Evolutionary conservation across 2,113 vertebrate genomes (phyloP).

Genomic region (Andinoacara biseriatus): DNA sequence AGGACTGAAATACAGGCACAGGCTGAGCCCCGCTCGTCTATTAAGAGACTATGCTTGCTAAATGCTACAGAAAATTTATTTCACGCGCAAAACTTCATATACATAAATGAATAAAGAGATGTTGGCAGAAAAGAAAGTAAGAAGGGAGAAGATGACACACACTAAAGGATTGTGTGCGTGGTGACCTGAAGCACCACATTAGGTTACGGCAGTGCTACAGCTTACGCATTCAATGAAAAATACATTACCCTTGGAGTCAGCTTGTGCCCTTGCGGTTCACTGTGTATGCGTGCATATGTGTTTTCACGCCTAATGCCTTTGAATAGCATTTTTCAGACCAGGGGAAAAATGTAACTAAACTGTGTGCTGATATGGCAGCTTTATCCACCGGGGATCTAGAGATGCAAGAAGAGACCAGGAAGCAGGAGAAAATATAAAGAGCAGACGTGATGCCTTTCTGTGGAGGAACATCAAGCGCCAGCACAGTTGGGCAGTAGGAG

Average conservation of each 20-base stretch:
- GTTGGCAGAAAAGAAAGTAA: neutral
- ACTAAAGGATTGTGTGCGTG: constrained; percentile 5
- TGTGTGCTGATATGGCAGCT: constrained; percentile 29
- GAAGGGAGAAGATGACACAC: neutral
- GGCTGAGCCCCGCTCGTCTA: neutral
- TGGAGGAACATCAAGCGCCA: constrained; percentile 21
- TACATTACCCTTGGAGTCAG: constrained; percentile 43
- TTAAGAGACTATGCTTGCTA: neutral
- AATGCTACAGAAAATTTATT: neutral
- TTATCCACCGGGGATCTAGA: constrained; percentile 33
- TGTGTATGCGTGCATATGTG: neutral
- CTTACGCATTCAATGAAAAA: constrained; percentile 52
- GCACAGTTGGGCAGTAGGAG: neutral
- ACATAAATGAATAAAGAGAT: neutral
- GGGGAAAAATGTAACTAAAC: constrained; percentile 36
- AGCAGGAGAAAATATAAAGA: constrained; percentile 48
- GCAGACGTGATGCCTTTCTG: constrained; percentile 23
- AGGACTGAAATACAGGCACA: neutral
- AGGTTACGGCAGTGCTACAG: neutral
- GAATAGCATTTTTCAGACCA: constrained; percentile 23
- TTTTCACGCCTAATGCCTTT: neutral
- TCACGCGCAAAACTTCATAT: neutral
- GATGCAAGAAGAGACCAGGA: constrained; percentile 41
- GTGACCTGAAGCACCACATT: constrained; percentile 3
- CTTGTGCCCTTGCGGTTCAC: constrained; percentile 34